phyloP scores from a whole-genome alignment of 2,113 vertebrate genomes.

The Pedetes capensis region DNA sequence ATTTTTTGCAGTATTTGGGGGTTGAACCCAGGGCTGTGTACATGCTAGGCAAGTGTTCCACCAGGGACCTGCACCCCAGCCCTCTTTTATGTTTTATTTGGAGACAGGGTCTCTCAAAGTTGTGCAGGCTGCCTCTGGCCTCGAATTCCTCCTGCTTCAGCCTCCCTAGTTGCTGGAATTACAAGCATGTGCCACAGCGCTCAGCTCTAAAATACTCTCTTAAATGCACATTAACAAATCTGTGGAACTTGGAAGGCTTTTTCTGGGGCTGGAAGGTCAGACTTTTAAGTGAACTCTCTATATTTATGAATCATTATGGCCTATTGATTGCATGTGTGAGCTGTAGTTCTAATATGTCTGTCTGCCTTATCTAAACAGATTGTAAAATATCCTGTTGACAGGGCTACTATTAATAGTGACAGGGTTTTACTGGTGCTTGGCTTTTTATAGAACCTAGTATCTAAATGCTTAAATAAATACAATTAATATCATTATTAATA shows the following conservation, averaged over 20 bases:
- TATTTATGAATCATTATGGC: conserved; percentile 58
- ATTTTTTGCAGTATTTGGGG: no score
- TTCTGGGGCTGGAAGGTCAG: conserved; percentile 23
- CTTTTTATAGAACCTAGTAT: conserved; percentile 3
- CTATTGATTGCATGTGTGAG: conserved; percentile 52
- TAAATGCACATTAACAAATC: conserved; percentile 23
- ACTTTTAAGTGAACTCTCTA: conserved; percentile 45
- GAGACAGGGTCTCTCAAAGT: no score
- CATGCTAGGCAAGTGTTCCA: no score
- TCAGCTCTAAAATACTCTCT: conserved; percentile 13
- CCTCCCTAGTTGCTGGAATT: no score
- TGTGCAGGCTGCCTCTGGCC: no score
- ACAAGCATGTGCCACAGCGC: no score
- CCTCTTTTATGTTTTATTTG: no score
- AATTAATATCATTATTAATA: not conserved
- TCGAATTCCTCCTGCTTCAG: no score
- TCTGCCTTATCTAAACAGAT: conserved; percentile 55
- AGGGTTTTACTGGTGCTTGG: not conserved
- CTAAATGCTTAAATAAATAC: conserved; percentile 28
- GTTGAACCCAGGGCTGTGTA: no score
- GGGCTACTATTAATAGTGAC: not conserved
- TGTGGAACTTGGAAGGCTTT: conserved; percentile 14
- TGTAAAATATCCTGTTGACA: conserved; percentile 7
- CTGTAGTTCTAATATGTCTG: conserved; percentile 35
- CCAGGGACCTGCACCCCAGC: no score